Base-by-base conservation (phyloP, 2,888 invertebrate genomes). In the Drosophila prostipennis region DNA sequence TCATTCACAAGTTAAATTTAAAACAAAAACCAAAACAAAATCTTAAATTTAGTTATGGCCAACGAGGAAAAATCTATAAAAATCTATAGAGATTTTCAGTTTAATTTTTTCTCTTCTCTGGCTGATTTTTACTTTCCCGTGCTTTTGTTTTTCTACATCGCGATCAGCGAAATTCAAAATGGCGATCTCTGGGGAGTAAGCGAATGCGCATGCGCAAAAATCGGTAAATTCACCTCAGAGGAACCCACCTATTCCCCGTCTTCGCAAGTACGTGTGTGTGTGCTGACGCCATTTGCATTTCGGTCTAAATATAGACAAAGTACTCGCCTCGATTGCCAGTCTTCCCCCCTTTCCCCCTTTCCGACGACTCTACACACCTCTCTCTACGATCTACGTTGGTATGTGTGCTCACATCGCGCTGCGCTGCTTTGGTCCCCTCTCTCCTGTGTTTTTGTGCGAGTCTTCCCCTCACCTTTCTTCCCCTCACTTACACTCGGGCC, bases 1-100 rank as follows among this genome's bases (percentile, higher is more conserved):
- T 76, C 84, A 78, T 82, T 82, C 65, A 80, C 76, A 64, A 79
- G 86, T 87, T 82, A 82, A 88, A 86, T 75, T 80, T 86, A 88
- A 86, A 87, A 76, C 83, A 69, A 78, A 80, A 88, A 88, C 87
- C 88, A 86, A 83, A 84, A 84, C 83, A 83, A 84, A 80, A 75
- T 83, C 80, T 88, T 83, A 87, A 87, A 74, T 86, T 86, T 83
- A 83, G 88, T 82, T 82, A 80, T 58, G 57, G 55, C 54, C 54
- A 39, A 57, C 29, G 79, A 71, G 76, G 74, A 78, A 80, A 79
- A 79, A 87, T 75, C 60, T 40, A 57, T 57, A 55, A 39, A 60
- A 80, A 80, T 83, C 87, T 80, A 80, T 85, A 77, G 74, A 82
- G 84, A 72, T 84, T 87, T 70, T 61, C 52, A 64, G 56, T 58